These are phyloP conservation scores for Gila robusta DNA, from an alignment of 2,797 vertebrate species.

Conservation along the genomic window DNA sequence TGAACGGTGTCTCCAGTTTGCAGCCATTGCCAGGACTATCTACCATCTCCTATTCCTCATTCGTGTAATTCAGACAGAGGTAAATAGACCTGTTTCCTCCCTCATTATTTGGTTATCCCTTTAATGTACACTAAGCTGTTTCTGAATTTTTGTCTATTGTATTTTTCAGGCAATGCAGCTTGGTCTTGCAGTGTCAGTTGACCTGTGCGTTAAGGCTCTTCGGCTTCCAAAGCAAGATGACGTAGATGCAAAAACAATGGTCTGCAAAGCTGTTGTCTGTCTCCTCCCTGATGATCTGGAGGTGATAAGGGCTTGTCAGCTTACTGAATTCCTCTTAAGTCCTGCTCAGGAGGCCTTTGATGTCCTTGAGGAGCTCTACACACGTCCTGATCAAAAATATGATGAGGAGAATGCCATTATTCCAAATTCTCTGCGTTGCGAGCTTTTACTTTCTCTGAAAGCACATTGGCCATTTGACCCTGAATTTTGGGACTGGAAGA, in stretches of 20 bases:
- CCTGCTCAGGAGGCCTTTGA: slow-evolving; percentile 86
- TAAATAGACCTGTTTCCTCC: slow-evolving; percentile 64
- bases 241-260: slow-evolving; percentile 88
- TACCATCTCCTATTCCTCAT: slow-evolving; percentile 96
- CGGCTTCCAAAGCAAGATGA: slow-evolving; percentile 92
- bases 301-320: slow-evolving; percentile 93
- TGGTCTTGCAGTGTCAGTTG: slow-evolving; percentile 89
- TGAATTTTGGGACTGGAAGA: slow-evolving; percentile 99
- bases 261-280: slow-evolving; percentile 94
- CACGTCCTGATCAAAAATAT: slow-evolving; percentile 94
- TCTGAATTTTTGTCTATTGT: slow-evolving; percentile 30
- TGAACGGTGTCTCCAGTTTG: slow-evolving; percentile 97
- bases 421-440: slow-evolving; percentile 96
- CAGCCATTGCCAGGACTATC: slow-evolving; percentile 94
- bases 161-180: slow-evolving; percentile 84
- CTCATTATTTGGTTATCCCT: neutral
- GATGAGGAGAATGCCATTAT: slow-evolving; percentile 91
- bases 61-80: slow-evolving; percentile 94
- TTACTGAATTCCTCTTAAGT: slow-evolving; percentile 94
- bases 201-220: slow-evolving; percentile 95
- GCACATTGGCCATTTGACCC: slow-evolving; percentile 98
- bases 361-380: slow-evolving; percentile 89
- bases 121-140: neutral
- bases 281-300: slow-evolving; percentile 94
- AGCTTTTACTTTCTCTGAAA: slow-evolving; percentile 93